Base-by-base conservation (phyloP, 2,113 vertebrate species). In the Pelusios castaneus region DNA sequence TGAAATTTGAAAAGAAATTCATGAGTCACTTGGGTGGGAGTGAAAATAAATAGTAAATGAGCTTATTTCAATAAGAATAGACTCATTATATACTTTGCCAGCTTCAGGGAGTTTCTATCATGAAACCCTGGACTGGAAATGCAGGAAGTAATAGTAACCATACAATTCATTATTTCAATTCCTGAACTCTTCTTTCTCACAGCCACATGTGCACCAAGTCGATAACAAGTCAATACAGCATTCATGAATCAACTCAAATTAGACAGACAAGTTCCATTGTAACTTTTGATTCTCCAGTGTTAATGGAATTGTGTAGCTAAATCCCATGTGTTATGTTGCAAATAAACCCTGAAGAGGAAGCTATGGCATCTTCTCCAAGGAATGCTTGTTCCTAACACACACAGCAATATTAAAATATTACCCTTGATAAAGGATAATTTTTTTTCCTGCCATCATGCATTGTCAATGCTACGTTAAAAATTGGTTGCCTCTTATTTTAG, bases 1-100 rank as follows among this genome's bases (percentile, higher is more conserved):
- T 85, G 29, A 85, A 93, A 89, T 82, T 14, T 75, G 31, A 88
- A 93, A 93, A 60, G 29, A 91, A 90, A 89, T 82, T 89, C 7
- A 67, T 19, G 5, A 82, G 17, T 83, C 58, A 38, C 58, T 76
- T 81, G 51, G 94, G 54, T 16, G 56, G 24, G 88, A 84, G 63
- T 85, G 12, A 60, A 76, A 92, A 87, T 73, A 92, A 75, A 55
- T 52, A 52, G 8, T 6, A 87, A 90, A 87, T 3, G 83, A 77
- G 14, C 11, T 86, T 87, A 89, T 91, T 92, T 88, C 34, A 92
- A 60, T 86, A 43, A 45, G 12, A 89, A 43, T 12, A 83, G 47
- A 80, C 14, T 41, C 27, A 83, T 63, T 82, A 38, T 41, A 84
- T 80, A 67, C 1, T 90, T 83, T 82, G 16, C 60, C 90, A 90